Evolutionary conservation across 2,888 invertebrate species (phyloP), one percentile per base, ranked within the genome.

Genomic region (Hydriomena furcata): DNA sequence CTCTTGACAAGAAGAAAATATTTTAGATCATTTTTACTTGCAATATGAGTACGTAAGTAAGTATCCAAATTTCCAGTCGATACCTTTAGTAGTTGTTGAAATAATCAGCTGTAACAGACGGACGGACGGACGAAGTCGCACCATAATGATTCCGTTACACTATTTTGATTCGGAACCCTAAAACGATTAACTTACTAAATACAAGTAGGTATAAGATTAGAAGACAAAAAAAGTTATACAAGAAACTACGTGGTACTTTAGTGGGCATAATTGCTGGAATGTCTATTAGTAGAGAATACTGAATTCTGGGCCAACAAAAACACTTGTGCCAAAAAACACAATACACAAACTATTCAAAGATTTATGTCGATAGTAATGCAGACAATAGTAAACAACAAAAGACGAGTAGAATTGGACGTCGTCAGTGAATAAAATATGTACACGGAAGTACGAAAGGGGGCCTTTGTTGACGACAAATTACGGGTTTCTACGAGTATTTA

Each of bases 381-480:
- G 64, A 78, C 75, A 79, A 73, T 65, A 58, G 71, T 50, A 63
- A 64, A 71, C 71, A 71, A 75, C 76, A 77, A 76, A 73, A 58
- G 71, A 65, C 47, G 61, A 65, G 73, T 76, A 76, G 73, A 81
- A 82, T 81, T 76, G 76, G 72, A 79, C 75, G 82, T n/a, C n/a
- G n/a, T 78, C 82, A 74, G 72, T 67, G 76, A 75, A 78, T 78
- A 80, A 82, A 77, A 82, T 84, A 80, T 80, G 75, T 70, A 67
- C 66, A 71, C 68, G 57, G 60, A 64, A 59, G 31, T 48, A 46
- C 49, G 54, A 40, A 61, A 74, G 74, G 70, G 60, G 61, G 61
- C 74, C 65, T 76, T 82, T 84, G 83, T 82, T 68, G 71, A 71
- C 73, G 68, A 73, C 76, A 76, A 82, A 81, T 82, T 83, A 82